Conservation (phyloP, 35 echinoderm and acorn worm species). For the Apostichopus japonicus region DNA sequence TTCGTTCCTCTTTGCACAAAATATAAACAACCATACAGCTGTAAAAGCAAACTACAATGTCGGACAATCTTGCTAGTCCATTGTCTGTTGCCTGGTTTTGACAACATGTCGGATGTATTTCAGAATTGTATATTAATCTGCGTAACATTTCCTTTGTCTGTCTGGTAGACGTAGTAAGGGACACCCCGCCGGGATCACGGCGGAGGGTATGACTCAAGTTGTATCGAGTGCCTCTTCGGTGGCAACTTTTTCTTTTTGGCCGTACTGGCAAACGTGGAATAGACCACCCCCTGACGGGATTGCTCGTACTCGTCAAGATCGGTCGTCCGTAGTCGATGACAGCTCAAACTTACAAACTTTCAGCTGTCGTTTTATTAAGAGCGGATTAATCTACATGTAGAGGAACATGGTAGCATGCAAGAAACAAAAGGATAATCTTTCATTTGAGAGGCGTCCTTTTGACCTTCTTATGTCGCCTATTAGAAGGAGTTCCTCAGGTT, state of each 20-base stretch:
- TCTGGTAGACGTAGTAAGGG: background rate
- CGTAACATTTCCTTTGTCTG: slow-evolving; percentile 28
- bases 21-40: too few species aligned
- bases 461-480: too few species aligned
- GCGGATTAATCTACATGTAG: slow-evolving; percentile 1
- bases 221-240: background rate
- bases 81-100: too few species aligned
- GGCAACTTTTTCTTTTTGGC: background rate
- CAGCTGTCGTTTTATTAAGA: slow-evolving; percentile 26
- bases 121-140: background rate
- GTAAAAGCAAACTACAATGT: too few species aligned
- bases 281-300: background rate
- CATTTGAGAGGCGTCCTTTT: too few species aligned
- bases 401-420: background rate
- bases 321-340: background rate
- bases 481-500: too few species aligned
- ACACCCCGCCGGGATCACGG: slow-evolving; percentile 20
- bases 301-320: background rate
- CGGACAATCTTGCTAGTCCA: too few species aligned
- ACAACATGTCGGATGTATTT: background rate
- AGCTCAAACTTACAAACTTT: slow-evolving; percentile 6
- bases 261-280: background rate
- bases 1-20: too few species aligned
- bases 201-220: slow-evolving; percentile 32
- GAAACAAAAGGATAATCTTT: too few species aligned